These are phyloP conservation scores for Osedax frankpressi DNA, from an alignment of 2,888 invertebrate species.

Conservation along the genomic window DNA sequence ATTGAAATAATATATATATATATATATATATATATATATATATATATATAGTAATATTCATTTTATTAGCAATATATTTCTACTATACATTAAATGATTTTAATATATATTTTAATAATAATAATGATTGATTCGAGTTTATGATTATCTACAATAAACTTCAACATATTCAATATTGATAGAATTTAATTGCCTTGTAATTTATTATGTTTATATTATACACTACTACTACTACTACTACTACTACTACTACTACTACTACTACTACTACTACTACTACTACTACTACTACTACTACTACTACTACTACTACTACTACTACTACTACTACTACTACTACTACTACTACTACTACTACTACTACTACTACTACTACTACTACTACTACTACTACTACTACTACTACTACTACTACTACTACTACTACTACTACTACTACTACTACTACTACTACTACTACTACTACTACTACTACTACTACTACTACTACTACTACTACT, in stretches of 20 bases:
- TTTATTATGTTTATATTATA: too few relatives aligned
- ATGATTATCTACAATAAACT: too few relatives aligned
- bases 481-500: background rate
- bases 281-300: background rate
- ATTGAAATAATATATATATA: too few relatives aligned
- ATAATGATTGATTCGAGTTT: too few relatives aligned
- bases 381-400: background rate
- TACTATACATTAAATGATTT: too few relatives aligned
- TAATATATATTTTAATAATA: too few relatives aligned
- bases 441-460: background rate
- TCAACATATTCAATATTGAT: too few relatives aligned
- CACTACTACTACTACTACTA: background rate
- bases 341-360: background rate
- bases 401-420: background rate
- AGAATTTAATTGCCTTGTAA: too few relatives aligned
- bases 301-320: background rate
- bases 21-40: too few relatives aligned
- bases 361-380: background rate
- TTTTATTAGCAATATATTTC: too few relatives aligned
- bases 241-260: background rate
- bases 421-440: background rate
- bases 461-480: background rate
- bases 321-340: background rate
- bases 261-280: background rate
- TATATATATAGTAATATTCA: too few relatives aligned